Percentiles rank a stretch among this genome's conserved stretches.
Evolutionary conservation across 2,888 invertebrate species (phyloP).

Genomic region (Fissipunctia ypsillon): DNA sequence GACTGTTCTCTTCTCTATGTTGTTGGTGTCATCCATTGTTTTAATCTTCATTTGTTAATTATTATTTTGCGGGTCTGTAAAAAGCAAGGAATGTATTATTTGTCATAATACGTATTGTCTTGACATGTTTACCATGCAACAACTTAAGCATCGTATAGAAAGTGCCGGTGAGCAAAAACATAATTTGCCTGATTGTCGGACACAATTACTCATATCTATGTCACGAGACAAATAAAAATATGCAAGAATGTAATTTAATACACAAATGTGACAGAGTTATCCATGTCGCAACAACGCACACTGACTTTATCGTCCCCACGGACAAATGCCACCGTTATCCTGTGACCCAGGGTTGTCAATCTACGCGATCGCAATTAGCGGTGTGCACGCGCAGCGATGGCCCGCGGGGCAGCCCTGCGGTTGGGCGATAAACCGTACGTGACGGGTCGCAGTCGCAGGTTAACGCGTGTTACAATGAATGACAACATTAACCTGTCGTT

Average conservation of each 20-base stretch:
- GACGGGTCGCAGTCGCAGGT: constrained; percentile 68
- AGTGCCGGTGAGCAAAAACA: constrained; percentile 30
- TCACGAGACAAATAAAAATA: constrained; percentile 55
- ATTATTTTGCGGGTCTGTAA: background rate
- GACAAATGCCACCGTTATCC: constrained; percentile 77
- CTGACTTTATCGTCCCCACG: constrained; percentile 57
- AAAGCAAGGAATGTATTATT: background rate
- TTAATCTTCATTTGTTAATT: background rate
- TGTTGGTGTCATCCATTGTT: background rate
- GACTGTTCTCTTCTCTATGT: background rate
- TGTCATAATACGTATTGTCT: no score
- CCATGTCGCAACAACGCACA: constrained; percentile 47
- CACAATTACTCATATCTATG: constrained; percentile 55
- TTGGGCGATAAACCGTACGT: constrained; percentile 73
- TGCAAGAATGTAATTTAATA: constrained; percentile 48
- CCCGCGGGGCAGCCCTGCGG: constrained; percentile 64
- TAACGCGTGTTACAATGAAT: constrained; percentile 61
- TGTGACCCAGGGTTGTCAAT: constrained; percentile 74
- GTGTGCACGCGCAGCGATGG: constrained; percentile 74
- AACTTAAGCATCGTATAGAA: constrained; percentile 30
- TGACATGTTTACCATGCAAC: background rate
- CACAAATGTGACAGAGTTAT: constrained; percentile 48
- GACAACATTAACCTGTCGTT: constrained; percentile 60
- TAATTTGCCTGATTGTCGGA: constrained; percentile 30
- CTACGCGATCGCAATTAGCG: constrained; percentile 77